Percentiles rank a stretch among this genome's conserved stretches.
Evolutionary conservation across 2,888 invertebrate genomes (phyloP).

Genomic region (Falcaria lacertinaria): DNA sequence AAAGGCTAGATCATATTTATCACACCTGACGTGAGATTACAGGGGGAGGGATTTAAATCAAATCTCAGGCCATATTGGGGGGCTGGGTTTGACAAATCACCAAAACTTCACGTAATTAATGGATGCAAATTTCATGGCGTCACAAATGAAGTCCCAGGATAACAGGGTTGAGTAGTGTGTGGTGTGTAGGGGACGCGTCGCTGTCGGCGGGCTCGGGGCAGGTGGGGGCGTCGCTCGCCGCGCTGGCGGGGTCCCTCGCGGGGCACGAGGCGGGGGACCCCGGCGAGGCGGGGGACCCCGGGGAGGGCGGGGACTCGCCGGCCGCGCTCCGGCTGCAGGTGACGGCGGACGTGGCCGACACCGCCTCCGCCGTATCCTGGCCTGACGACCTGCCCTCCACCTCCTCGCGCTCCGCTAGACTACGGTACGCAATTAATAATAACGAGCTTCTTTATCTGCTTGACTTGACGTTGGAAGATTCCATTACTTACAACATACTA

Average conservation of each 20-base stretch:
- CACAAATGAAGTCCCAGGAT: no score
- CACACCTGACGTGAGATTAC: no score
- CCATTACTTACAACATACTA: no score
- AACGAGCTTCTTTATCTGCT: no score
- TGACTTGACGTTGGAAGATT: no score
- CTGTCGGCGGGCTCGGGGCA: conserved; percentile 61
- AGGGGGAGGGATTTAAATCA: no score
- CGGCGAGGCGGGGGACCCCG: conserved; percentile 6
- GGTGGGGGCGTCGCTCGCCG: conserved; percentile 63
- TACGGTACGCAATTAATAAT: conserved; percentile 26
- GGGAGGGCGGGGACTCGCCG: conserved; percentile 28
- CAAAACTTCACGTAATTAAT: no score
- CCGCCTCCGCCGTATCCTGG: conserved; percentile 38
- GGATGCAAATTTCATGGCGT: no score
- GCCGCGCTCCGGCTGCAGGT: conserved; percentile 54
- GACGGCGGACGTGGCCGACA: conserved; percentile 57
- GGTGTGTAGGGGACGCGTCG: conserved; percentile 60
- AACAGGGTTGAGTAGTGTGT: neutral
- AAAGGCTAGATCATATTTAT: no score
- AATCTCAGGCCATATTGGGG: no score
- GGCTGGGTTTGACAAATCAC: no score
- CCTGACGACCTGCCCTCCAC: conserved; percentile 55
- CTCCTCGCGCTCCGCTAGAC: conserved; percentile 51
- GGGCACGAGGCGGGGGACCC: conserved; percentile 29
- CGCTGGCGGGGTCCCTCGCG: conserved; percentile 34